These are phyloP conservation scores for Chionodraco myersi DNA, from an alignment of 2,113 vertebrate species.

Conservation along the genomic window DNA sequence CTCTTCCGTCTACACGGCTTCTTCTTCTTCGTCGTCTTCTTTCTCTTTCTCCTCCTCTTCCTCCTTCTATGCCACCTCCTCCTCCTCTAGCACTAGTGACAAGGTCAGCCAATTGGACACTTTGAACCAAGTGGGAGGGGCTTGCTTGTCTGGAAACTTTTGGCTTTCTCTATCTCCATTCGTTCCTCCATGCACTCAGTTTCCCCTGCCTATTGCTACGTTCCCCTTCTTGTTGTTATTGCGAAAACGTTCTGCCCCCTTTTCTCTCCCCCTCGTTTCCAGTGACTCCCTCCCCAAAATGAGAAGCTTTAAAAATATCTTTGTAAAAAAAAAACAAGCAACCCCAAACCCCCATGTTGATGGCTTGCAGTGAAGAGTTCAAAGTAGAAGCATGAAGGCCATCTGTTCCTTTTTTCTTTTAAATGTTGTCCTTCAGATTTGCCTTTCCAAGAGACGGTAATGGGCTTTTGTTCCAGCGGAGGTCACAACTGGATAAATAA, in stretches of 20 bases:
- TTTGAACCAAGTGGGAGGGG: conserved; percentile 63
- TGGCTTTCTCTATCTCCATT: conserved; percentile 48
- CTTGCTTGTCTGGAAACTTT: conserved; percentile 64
- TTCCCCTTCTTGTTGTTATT: conserved; percentile 26
- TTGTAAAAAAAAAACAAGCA: conserved; percentile 26
- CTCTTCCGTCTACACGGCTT: conserved; percentile 80
- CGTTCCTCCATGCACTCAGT: conserved; percentile 30
- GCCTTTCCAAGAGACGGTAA: conserved; percentile 30
- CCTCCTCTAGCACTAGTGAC: conserved; percentile 82
- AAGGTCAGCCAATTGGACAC: conserved; percentile 80
- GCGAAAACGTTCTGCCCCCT: conserved; percentile 11
- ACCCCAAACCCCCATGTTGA: conserved; percentile 11
- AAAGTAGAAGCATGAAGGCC: conserved; percentile 56
- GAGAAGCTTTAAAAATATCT: conserved; percentile 33
- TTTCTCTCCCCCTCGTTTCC: conserved; percentile 21
- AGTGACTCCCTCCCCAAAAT: conserved; percentile 31
- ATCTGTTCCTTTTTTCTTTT: conserved; percentile 1
- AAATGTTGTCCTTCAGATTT: conserved; percentile 18
- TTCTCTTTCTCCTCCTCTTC: conserved; percentile 83
- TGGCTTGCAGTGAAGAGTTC: conserved; percentile 31
- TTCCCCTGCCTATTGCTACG: conserved; percentile 34
- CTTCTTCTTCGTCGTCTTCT: conserved; percentile 76
- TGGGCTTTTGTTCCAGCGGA: conserved; percentile 62
- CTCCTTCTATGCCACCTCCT: conserved; percentile 76
- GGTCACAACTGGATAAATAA: conserved; percentile 10